A percentile compares a stretch with the other conserved stretches of the same genome.
phyloP scores from a whole-genome alignment of 2,888 invertebrate genomes.

The Anthoptus insignis region DNA sequence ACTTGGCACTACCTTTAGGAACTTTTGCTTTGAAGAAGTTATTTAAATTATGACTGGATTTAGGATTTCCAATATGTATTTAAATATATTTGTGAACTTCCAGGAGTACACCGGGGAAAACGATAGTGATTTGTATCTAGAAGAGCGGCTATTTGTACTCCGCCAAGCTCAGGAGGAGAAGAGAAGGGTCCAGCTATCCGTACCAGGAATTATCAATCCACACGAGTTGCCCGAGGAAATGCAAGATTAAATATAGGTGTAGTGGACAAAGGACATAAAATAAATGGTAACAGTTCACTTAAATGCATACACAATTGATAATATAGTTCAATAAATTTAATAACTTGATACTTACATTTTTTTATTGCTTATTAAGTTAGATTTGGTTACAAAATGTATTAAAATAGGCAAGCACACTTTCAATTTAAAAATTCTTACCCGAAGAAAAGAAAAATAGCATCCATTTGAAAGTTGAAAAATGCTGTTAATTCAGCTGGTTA shows the following conservation, averaged over 20 bases:
- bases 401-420: not conserved
- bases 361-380: conserved; percentile 27
- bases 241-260: conserved; percentile 90
- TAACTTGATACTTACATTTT: conserved; percentile 25
- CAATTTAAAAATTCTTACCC: too few relatives aligned
- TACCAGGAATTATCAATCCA: conserved; percentile 98
- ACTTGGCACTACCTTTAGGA: too few relatives aligned
- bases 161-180: conserved; percentile 97
- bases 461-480: too few relatives aligned
- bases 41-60: too few relatives aligned
- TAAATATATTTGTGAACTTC: conserved; percentile 50
- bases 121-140: conserved; percentile 98
- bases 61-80: too few relatives aligned
- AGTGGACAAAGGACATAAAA: conserved; percentile 45
- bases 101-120: conserved; percentile 99
- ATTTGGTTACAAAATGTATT: conserved; percentile 7
- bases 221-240: conserved; percentile 98
- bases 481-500: too few relatives aligned
- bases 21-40: too few relatives aligned
- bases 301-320: conserved; percentile 42
- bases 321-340: conserved; percentile 32
- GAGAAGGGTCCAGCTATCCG: conserved; percentile 96
- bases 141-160: conserved; percentile 97
- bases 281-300: conserved; percentile 60
- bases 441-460: too few relatives aligned